Conservation (phyloP, 2,113 vertebrate species). For the Macquaria ambigua region DNA sequence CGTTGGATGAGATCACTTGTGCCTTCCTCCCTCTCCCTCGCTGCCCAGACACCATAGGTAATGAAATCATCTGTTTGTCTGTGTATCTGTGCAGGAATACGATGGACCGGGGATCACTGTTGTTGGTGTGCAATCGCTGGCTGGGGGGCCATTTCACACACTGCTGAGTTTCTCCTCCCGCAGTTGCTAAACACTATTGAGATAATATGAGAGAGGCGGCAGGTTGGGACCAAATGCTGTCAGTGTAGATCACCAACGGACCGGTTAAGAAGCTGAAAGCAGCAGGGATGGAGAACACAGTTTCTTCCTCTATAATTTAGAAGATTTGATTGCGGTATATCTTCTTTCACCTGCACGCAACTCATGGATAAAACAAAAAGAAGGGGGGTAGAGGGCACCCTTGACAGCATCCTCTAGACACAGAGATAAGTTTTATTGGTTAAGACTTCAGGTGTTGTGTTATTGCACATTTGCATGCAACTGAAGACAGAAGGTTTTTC, state of each 20-base stretch:
- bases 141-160: slow-evolving; percentile 80
- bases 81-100: slow-evolving; percentile 85
- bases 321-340: not conserved
- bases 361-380: not conserved
- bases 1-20: slow-evolving; percentile 85
- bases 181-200: slow-evolving; percentile 85
- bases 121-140: slow-evolving; percentile 77
- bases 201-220: slow-evolving; percentile 71
- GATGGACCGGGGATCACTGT: slow-evolving; percentile 85
- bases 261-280: slow-evolving; percentile 76
- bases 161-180: slow-evolving; percentile 71
- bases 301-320: slow-evolving; percentile 44
- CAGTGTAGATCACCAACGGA: slow-evolving; percentile 69
- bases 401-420: too few species aligned
- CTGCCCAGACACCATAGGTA: slow-evolving; percentile 78
- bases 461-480: not conserved
- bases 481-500: not conserved
- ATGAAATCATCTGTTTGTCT: slow-evolving; percentile 91
- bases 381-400: too few species aligned
- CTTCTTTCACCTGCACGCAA: not conserved
- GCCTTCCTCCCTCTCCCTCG: slow-evolving; percentile 53
- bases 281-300: slow-evolving; percentile 63
- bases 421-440: not conserved
- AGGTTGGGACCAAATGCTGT: slow-evolving; percentile 81
- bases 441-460: not conserved